phyloP scores from a whole-genome alignment of 2,113 vertebrate genomes.

The Pteropus alecto region DNA sequence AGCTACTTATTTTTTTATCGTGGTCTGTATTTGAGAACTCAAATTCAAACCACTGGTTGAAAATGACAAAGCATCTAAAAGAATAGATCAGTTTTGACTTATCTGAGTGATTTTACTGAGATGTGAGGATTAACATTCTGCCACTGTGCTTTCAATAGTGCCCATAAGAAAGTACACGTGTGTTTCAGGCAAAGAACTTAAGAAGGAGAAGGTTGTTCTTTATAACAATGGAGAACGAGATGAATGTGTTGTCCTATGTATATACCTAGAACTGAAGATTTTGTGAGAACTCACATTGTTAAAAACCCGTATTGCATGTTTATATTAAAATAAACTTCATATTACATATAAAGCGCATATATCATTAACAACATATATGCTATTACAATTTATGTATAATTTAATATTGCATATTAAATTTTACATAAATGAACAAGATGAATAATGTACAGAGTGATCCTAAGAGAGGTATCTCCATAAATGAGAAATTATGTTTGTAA shows the following conservation, averaged over 20 bases:
- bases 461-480: not conserved
- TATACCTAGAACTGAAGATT: not conserved
- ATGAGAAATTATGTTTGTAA: not conserved
- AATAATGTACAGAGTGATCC: not conserved
- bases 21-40: conserved; percentile 29
- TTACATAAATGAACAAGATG: not conserved
- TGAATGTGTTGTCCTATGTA: not conserved
- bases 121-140: conserved; percentile 51
- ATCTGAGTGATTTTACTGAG: not conserved
- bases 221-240: not conserved
- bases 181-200: conserved; percentile 30
- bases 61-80: conserved; percentile 36
- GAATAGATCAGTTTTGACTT: conserved; percentile 32
- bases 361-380: not conserved
- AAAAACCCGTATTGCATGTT: not conserved
- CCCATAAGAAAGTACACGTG: not conserved
- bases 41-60: conserved; percentile 35
- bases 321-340: not conserved
- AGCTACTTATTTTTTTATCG: conserved; percentile 10
- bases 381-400: not conserved
- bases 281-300: not conserved
- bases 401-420: not conserved
- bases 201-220: not conserved
- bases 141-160: not conserved
- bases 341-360: not conserved